Evolutionary conservation across 2,797 vertebrate genomes (phyloP).

Genomic region (Jordanella pulchra): DNA sequence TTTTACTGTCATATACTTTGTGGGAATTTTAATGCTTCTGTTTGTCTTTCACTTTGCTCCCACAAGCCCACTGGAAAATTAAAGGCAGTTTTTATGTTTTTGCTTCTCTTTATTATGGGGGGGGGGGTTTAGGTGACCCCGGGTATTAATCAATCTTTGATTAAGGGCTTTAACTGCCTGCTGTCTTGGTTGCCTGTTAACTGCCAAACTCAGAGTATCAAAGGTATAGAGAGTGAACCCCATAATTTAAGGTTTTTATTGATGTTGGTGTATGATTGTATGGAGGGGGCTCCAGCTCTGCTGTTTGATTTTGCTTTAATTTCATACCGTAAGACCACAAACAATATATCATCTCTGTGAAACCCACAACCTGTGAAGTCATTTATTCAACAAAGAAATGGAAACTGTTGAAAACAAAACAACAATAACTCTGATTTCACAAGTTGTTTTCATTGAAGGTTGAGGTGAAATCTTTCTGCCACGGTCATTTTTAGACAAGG

Average conservation of each 20-base stretch:
- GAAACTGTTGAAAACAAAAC: conserved; percentile 5
- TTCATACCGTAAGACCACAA: not conserved
- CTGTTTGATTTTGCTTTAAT: conserved; percentile 8
- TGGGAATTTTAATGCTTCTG: too few species aligned
- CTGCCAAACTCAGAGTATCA: conserved; percentile 14
- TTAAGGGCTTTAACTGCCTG: not conserved
- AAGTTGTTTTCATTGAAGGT: not conserved
- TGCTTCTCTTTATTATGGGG: too few species aligned
- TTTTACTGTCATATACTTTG: too few species aligned
- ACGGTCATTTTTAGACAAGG: conserved; percentile 26
- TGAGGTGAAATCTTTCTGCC: not conserved
- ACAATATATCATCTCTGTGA: conserved; percentile 15
- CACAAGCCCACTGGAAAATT: too few species aligned
- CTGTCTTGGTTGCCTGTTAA: not conserved
- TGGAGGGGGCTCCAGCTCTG: not conserved
- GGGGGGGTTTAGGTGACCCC: too few species aligned
- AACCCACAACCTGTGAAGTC: conserved; percentile 1
- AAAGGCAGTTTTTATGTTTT: too few species aligned
- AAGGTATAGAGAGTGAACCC: not conserved
- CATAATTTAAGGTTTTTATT: not conserved
- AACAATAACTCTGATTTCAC: not conserved
- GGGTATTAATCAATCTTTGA: not conserved
- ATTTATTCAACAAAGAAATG: not conserved
- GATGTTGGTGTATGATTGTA: not conserved
- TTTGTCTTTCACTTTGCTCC: too few species aligned